phyloP scores from a whole-genome alignment of 2,888 invertebrate genomes.

The Arge pagana region DNA sequence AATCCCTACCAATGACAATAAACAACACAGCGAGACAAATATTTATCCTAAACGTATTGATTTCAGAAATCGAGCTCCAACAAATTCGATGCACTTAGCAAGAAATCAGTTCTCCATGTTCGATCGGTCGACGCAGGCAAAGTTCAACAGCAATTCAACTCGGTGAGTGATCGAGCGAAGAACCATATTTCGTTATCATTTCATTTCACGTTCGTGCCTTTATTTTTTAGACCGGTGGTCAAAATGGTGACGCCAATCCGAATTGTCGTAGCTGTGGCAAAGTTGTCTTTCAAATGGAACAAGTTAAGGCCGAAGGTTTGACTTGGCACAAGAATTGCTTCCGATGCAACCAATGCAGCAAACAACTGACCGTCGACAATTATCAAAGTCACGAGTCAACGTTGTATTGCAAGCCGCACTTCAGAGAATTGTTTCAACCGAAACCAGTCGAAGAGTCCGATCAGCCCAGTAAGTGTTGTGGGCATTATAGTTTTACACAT shows the following conservation, averaged over 20 bases:
- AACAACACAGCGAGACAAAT: not conserved
- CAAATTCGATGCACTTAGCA: slow-evolving; percentile 74
- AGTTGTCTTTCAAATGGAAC: slow-evolving; percentile 96
- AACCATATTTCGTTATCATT: not conserved
- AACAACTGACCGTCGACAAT: slow-evolving; percentile 90
- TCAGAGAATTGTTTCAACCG: slow-evolving; percentile 89
- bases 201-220: not conserved
- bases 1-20: slow-evolving; percentile 1
- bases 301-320: slow-evolving; percentile 87
- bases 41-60: too few species aligned
- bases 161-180: slow-evolving; percentile 64
- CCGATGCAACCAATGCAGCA: slow-evolving; percentile 89
- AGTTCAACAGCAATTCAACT: slow-evolving; percentile 70
- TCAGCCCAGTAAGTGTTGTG: slow-evolving; percentile 66
- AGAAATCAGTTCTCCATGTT: slow-evolving; percentile 70
- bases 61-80: slow-evolving; percentile 80
- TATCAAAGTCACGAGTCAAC: slow-evolving; percentile 90
- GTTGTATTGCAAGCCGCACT: slow-evolving; percentile 91
- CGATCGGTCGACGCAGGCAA: slow-evolving; percentile 70
- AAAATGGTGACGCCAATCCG: slow-evolving; percentile 63
- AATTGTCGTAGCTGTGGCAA: slow-evolving; percentile 85
- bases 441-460: slow-evolving; percentile 80
- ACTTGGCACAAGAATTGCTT: slow-evolving; percentile 96
- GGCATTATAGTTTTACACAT: not conserved
- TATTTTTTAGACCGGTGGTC: slow-evolving; percentile 30